Conservation (phyloP, 1,140 invertebrate genomes). For the Saccostrea echinata region DNA sequence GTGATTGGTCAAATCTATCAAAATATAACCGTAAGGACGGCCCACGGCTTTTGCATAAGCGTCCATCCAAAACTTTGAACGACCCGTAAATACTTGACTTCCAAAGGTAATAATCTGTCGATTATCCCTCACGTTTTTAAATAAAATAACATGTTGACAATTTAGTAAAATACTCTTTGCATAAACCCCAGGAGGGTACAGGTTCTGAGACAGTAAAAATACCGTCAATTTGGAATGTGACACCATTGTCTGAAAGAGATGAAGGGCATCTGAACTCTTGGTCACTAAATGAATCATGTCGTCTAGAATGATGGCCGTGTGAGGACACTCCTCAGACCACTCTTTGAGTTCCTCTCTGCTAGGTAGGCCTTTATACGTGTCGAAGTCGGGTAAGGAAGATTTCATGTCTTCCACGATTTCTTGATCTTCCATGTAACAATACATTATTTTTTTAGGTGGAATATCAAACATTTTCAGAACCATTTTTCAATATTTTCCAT, state of each 20-base stretch:
- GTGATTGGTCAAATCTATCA: conserved; percentile 46
- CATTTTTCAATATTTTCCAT: conserved; percentile 30
- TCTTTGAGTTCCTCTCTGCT: conserved; percentile 38
- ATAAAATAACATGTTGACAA: conserved; percentile 44
- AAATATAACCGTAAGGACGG: conserved; percentile 47
- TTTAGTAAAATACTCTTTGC: conserved; percentile 49
- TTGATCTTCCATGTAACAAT: conserved; percentile 41
- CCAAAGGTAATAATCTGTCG: conserved; percentile 49
- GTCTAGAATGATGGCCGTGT: conserved; percentile 34
- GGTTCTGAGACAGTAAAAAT: conserved; percentile 44
- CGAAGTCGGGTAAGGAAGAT: not conserved
- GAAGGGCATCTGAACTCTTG: conserved; percentile 26
- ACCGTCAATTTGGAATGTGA: conserved; percentile 25
- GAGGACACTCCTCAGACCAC: not conserved
- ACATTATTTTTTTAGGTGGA: conserved; percentile 35
- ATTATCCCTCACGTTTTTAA: conserved; percentile 52
- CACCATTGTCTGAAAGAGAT: conserved; percentile 9
- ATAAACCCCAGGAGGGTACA: conserved; percentile 48
- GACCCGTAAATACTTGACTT: conserved; percentile 50
- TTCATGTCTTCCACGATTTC: conserved; percentile 44
- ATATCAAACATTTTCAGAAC: conserved; percentile 37
- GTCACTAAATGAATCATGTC: conserved; percentile 41
- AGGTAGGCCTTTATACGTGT: conserved; percentile 36
- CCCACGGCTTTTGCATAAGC: conserved; percentile 44
- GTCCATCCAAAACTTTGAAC: conserved; percentile 39